Base-by-base conservation (phyloP, 2,797 vertebrate species). In the Otolemur crassicaudatus region DNA sequence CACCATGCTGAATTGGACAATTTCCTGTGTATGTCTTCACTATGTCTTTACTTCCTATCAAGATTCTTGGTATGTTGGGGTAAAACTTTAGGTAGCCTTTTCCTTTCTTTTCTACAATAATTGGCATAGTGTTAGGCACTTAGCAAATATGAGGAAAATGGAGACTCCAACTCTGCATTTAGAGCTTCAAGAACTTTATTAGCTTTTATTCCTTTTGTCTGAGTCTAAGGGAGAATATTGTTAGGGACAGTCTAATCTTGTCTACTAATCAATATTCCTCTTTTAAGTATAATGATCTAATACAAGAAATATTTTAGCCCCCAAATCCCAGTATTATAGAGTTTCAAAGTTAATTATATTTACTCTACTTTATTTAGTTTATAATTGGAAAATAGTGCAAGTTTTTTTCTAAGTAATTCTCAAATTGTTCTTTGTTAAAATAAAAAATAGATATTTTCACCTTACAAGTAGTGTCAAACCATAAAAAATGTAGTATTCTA, bases 181-280 rank as follows among this genome's bases (percentile, higher is more conserved):
- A 87, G 86, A 87, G 67, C 22, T 72, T 82, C 46, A 46, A 87
- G 60, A 76, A 27, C 19, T 23, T 86, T 8, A 27, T 19, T 63
- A 72, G 43, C 13, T 53, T 17, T 31, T 94, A 84, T 31, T 53
- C 5, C 25, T 91, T 85, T 92, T 82, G 53, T 77, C 53, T 90
- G 86, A 76, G 29, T 34, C 87, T 61, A 63, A 75, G 34, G 76
- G 34, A 93, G 17, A 77, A 92, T n/a, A n/a, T 17, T 76, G 29
- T 37, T 58, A 70, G 40, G 37, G 61, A 87, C 11, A 31, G 23
- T 75, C 49, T 85, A 87, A 82, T 88, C 43, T 88, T 77, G 25
- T 65, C 72, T 58, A n/a, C 75, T 90, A 46, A 84, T 92, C 73
- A 87, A n/a, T 93, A 56, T 73, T 92, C 75, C 88, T 88, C 80